phyloP scores from a whole-genome alignment of 2,797 vertebrate genomes.

The Pterois miles region DNA sequence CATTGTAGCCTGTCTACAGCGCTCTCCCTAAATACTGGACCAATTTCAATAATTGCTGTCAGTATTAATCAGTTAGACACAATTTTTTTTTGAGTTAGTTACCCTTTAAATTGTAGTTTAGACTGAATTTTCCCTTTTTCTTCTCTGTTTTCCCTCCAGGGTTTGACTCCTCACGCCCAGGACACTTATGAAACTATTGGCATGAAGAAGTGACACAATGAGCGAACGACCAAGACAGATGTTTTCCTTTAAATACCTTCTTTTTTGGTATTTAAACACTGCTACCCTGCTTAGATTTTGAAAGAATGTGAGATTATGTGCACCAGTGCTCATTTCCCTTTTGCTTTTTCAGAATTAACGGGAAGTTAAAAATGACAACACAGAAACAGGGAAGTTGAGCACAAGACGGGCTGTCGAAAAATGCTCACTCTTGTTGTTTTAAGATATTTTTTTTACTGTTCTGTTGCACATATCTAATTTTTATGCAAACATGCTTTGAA shows the following conservation, averaged over 20 bases:
- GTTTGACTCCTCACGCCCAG: constrained; percentile 62
- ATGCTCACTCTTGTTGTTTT: not conserved
- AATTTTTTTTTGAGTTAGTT: not conserved
- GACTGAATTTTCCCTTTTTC: not conserved
- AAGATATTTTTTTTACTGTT: not conserved
- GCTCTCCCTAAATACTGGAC: too few species aligned
- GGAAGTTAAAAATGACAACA: not conserved
- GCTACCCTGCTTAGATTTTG: not conserved
- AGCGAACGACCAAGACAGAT: not conserved
- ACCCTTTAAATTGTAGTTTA: not conserved
- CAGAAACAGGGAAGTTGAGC: constrained; percentile 22
- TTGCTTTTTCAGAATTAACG: not conserved
- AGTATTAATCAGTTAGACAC: not conserved
- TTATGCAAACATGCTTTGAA: not conserved
- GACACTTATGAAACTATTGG: constrained; percentile 83
- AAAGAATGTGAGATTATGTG: not conserved
- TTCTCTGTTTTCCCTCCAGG: constrained; percentile 61
- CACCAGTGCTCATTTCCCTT: not conserved
- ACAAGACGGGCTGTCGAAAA: not conserved
- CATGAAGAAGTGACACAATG: constrained; percentile 57
- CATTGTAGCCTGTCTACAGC: fast-evolving
- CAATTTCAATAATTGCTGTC: not conserved
- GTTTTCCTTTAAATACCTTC: not conserved
- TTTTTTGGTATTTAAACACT: constrained; percentile 32
- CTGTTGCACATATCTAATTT: constrained; percentile 8